phyloP scores from a whole-genome alignment of 1,140 invertebrate species.

The Gryllus bimaculatus region DNA sequence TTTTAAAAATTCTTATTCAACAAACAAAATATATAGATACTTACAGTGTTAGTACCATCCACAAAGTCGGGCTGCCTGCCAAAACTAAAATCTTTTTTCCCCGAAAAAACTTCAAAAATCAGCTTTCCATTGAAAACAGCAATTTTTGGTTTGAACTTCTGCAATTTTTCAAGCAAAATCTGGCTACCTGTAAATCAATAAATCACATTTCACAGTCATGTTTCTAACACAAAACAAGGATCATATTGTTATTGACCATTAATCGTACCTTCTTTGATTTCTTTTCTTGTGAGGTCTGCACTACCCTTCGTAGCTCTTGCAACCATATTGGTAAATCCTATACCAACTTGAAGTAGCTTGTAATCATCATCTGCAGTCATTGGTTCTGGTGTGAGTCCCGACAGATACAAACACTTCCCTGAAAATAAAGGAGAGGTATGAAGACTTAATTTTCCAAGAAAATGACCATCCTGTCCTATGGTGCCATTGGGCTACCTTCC shows the following conservation, averaged over 20 bases:
- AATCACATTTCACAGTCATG: not conserved
- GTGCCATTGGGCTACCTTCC: not conserved
- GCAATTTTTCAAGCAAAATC: conserved; percentile 82
- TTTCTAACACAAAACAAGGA: not conserved
- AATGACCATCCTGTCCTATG: not conserved
- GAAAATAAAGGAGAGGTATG: conserved; percentile 18
- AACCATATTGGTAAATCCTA: conserved; percentile 98
- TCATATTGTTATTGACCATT: not conserved
- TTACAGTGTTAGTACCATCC: conserved; percentile 88
- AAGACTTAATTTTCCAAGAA: not conserved
- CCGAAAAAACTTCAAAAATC: conserved; percentile 94
- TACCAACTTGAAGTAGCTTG: conserved; percentile 83
- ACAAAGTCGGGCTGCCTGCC: conserved; percentile 88
- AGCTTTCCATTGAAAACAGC: conserved; percentile 97
- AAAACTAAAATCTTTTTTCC: conserved; percentile 94
- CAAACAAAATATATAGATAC: conserved; percentile 28
- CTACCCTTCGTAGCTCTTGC: conserved; percentile 88
- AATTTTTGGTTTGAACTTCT: conserved; percentile 89
- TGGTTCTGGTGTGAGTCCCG: conserved; percentile 86
- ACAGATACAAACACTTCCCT: conserved; percentile 93
- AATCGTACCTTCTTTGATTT: conserved; percentile 80
- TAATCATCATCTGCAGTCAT: conserved; percentile 94
- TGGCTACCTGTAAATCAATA: conserved; percentile 53
- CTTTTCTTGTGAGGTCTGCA: conserved; percentile 88
- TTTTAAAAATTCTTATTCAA: no score